Evolutionary conservation across 2,797 vertebrate species (phyloP).

Genomic region (Trematomus bernacchii): DNA sequence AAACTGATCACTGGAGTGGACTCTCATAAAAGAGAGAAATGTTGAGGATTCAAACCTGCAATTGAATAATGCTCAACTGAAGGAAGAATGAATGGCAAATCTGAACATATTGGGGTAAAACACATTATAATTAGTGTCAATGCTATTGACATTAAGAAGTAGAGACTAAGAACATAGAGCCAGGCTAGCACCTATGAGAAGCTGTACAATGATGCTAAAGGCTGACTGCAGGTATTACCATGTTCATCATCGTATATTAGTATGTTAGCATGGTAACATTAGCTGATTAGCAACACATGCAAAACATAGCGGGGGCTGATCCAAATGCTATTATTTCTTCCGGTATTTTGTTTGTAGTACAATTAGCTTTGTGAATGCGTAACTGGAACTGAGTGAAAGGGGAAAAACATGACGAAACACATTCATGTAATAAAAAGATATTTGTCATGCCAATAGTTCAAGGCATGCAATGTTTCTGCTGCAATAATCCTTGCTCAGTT

Average conservation of each 20-base stretch:
- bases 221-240: background rate
- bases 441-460: background rate
- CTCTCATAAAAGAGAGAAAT: slow-evolving; percentile 7
- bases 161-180: background rate
- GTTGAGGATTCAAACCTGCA: slow-evolving; percentile 21
- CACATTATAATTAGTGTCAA: no score
- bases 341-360: background rate
- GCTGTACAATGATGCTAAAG: background rate
- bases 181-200: background rate
- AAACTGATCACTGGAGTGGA: slow-evolving; percentile 11
- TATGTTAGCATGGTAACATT: background rate
- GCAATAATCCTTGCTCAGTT: background rate
- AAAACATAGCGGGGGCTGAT: background rate
- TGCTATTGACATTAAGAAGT: no score
- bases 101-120: no score
- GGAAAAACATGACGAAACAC: background rate
- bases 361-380: background rate
- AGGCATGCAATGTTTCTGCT: background rate
- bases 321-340: background rate
- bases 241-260: background rate
- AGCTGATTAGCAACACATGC: background rate
- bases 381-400: background rate
- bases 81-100: no score
- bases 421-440: background rate
- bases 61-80: background rate